These are phyloP conservation scores for Himalopsyche kuldschensis DNA, from an alignment of 2,888 invertebrate genomes.

Conservation along the genomic window DNA sequence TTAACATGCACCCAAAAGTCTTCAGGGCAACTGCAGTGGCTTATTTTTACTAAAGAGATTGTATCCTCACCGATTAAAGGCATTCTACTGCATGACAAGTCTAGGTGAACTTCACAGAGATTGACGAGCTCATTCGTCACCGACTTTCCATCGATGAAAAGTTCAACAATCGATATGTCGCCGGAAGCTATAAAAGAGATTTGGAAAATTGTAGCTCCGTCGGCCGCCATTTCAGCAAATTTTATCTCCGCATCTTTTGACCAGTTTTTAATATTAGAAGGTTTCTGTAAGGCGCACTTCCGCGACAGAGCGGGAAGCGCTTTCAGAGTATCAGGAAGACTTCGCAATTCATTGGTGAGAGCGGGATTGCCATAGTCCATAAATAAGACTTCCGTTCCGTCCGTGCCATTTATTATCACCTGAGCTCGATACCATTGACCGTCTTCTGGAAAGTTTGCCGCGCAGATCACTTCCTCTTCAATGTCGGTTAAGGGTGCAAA, in stretches of 20 bases:
- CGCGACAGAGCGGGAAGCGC: constrained; percentile 62
- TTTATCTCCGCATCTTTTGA: constrained; percentile 65
- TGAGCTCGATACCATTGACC: constrained; percentile 70
- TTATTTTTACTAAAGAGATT: constrained; percentile 53
- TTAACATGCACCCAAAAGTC: constrained; percentile 76
- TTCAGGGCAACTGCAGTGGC: constrained; percentile 67
- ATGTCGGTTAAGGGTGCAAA: constrained; percentile 57
- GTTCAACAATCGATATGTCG: constrained; percentile 66
- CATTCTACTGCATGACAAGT: not conserved
- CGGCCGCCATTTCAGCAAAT: constrained; percentile 69
- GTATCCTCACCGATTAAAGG: constrained; percentile 8
- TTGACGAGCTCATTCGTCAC: constrained; percentile 63
- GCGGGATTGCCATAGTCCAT: constrained; percentile 72
- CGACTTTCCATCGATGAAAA: constrained; percentile 64
- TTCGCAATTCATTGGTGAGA: constrained; percentile 59
- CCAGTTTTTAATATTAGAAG: constrained; percentile 64
- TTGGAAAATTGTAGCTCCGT: constrained; percentile 70
- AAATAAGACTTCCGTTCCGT: constrained; percentile 65
- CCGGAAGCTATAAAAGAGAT: constrained; percentile 68
- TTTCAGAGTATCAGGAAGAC: constrained; percentile 63
- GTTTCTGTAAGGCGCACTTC: constrained; percentile 64
- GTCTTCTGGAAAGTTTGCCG: constrained; percentile 68
- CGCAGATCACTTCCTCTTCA: constrained; percentile 62
- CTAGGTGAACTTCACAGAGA: constrained; percentile 51
- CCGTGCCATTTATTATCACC: constrained; percentile 60